Conservation (phyloP, 2,797 vertebrate species). For the Lagodon rhomboides region DNA sequence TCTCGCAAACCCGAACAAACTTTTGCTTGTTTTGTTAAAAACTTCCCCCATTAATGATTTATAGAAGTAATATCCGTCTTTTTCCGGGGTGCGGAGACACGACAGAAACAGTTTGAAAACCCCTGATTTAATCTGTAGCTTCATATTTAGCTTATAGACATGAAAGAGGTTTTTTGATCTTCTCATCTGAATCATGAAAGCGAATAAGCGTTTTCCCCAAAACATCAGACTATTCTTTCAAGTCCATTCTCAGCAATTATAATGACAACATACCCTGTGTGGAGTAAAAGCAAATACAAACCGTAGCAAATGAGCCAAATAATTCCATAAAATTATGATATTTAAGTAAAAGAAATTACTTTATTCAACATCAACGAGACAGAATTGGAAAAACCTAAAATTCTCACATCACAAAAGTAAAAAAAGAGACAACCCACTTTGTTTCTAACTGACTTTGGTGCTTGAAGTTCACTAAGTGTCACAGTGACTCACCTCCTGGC, state of each 20-base stretch:
- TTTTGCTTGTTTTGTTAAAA: neutral
- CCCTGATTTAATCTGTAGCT: neutral
- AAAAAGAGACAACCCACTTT: neutral
- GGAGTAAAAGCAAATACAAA: neutral
- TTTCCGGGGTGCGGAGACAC: neutral
- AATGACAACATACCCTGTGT: neutral
- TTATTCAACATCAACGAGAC: neutral
- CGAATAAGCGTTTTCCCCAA: neutral
- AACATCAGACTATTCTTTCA: neutral
- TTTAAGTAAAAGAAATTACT: neutral
- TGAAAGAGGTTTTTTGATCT: neutral
- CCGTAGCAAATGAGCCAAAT: neutral
- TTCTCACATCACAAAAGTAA: too few relatives aligned
- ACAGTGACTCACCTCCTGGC: slow-evolving; percentile 92
- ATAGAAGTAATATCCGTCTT: neutral
- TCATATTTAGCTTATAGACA: neutral
- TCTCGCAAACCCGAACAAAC: too few relatives aligned
- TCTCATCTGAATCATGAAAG: neutral
- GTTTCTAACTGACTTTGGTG: neutral
- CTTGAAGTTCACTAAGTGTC: slow-evolving; percentile 12
- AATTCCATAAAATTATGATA: neutral
- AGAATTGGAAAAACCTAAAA: too few relatives aligned
- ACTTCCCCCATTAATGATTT: neutral
- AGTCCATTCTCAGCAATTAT: neutral
- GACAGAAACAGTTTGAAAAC: neutral